phyloP scores from a whole-genome alignment of 2,113 vertebrate genomes.

The Corythoichthys haematopterus region DNA sequence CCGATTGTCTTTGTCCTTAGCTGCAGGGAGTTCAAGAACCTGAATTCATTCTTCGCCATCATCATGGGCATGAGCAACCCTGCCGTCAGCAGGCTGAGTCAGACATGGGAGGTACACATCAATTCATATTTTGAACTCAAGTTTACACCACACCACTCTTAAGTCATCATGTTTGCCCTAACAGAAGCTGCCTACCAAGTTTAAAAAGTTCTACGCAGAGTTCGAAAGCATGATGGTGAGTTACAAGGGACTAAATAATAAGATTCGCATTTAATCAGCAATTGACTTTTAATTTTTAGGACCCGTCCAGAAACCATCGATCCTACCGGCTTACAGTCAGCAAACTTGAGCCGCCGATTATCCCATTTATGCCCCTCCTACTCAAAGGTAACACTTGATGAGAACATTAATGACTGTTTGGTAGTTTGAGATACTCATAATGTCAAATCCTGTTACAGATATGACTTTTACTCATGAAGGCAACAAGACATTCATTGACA shows the following conservation, averaged over 20 bases:
- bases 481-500: slow-evolving; percentile 94
- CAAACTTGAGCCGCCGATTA: slow-evolving; percentile 93
- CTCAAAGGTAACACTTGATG: slow-evolving; percentile 83
- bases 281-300: slow-evolving; percentile 65
- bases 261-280: neutral
- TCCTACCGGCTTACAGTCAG: slow-evolving; percentile 91
- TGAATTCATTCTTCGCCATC: slow-evolving; percentile 97
- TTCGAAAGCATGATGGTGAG: slow-evolving; percentile 99
- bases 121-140: neutral
- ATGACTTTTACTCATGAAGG: slow-evolving; percentile 98
- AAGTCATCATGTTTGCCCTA: slow-evolving; percentile 19
- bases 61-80: slow-evolving; percentile 98
- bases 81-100: slow-evolving; percentile 86
- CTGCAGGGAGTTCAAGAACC: slow-evolving; percentile 96
- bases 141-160: neutral
- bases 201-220: slow-evolving; percentile 98
- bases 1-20: slow-evolving; percentile 64
- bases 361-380: slow-evolving; percentile 96
- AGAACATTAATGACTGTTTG: neutral
- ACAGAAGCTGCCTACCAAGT: slow-evolving; percentile 98
- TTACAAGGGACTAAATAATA: slow-evolving; percentile 8
- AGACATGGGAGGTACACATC: slow-evolving; percentile 94
- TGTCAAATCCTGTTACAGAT: slow-evolving; percentile 72
- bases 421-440: neutral
- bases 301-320: slow-evolving; percentile 94